Percentiles rank a stretch among this genome's conserved stretches.
These are phyloP conservation scores for Lomographa bimaculata DNA, from an alignment of 2,888 invertebrate genomes.

Conservation along the genomic window DNA sequence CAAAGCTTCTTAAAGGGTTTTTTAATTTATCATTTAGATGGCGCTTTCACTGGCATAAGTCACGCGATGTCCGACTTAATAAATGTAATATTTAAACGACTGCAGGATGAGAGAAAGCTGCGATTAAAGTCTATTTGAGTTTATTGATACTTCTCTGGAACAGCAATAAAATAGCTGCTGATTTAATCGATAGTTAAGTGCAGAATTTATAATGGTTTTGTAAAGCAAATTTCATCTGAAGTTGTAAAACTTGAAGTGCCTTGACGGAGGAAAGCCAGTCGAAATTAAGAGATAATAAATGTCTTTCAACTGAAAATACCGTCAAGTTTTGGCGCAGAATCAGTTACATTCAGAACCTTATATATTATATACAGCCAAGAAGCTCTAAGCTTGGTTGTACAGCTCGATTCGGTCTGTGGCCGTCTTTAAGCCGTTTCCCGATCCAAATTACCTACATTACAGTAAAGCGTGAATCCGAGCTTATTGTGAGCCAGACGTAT, in stretches of 20 bases:
- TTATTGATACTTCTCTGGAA: constrained; percentile 5
- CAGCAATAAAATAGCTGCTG: constrained; percentile 6
- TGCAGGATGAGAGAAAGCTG: constrained; percentile 37
- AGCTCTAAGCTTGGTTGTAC: constrained; percentile 18
- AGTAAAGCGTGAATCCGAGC: constrained; percentile 58
- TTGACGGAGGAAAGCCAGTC: constrained; percentile 16
- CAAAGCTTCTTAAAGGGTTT: constrained; percentile 58
- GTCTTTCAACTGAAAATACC: too few species aligned
- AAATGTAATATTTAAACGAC: constrained; percentile 46
- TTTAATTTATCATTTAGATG: constrained; percentile 61
- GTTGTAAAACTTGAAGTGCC: constrained; percentile 6
- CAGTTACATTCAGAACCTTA: constrained; percentile 5
- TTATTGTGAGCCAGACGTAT: constrained; percentile 63
- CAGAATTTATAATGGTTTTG: constrained; percentile 10
- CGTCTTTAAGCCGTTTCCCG: constrained; percentile 38
- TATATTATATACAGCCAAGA: constrained; percentile 6
- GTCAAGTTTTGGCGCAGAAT: constrained; percentile 9
- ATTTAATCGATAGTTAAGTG: constrained; percentile 7
- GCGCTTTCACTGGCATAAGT: constrained; percentile 66
- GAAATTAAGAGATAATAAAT: constrained; percentile 11
- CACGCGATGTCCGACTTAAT: constrained; percentile 56
- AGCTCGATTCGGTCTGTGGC: constrained; percentile 18
- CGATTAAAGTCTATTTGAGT: constrained; percentile 16
- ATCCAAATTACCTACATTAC: constrained; percentile 59
- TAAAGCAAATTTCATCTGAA: constrained; percentile 12